Conservation (phyloP, 2,797 vertebrate genomes). For the Huso huso region DNA sequence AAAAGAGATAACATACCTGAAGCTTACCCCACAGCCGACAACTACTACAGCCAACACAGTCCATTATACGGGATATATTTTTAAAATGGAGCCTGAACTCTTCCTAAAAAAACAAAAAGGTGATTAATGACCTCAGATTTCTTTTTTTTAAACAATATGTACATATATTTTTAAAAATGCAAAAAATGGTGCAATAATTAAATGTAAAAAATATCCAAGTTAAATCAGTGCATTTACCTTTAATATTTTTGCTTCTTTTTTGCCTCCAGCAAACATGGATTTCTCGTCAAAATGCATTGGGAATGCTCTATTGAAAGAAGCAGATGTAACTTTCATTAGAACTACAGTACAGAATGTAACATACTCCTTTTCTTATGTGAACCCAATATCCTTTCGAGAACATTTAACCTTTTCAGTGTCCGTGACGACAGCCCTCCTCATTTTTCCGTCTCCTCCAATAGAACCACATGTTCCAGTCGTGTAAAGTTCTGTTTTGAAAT, state of each 20-base stretch:
- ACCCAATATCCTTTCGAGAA: no score
- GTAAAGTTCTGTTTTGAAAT: no score
- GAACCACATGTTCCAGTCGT: no score
- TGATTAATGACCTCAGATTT: not conserved
- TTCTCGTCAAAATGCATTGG: constrained; percentile 96
- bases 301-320: constrained; percentile 65
- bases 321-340: not conserved
- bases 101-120: constrained; percentile 58
- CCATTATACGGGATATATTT: constrained; percentile 96
- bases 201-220: no score
- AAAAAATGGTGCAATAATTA: not conserved
- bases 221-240: constrained; percentile 61
- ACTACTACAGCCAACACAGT: constrained; percentile 94
- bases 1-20: constrained; percentile 59
- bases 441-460: no score
- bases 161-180: no score
- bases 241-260: constrained; percentile 77
- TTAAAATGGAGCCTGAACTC: constrained; percentile 94
- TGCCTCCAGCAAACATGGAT: constrained; percentile 91
- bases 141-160: no score
- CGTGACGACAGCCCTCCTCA: no score
- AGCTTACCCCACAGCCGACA: constrained; percentile 93
- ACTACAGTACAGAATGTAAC: no score
- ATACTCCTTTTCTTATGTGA: no score
- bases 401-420: no score